Conservation (phyloP, 2,797 vertebrate species). For the Garrulus glandarius region DNA sequence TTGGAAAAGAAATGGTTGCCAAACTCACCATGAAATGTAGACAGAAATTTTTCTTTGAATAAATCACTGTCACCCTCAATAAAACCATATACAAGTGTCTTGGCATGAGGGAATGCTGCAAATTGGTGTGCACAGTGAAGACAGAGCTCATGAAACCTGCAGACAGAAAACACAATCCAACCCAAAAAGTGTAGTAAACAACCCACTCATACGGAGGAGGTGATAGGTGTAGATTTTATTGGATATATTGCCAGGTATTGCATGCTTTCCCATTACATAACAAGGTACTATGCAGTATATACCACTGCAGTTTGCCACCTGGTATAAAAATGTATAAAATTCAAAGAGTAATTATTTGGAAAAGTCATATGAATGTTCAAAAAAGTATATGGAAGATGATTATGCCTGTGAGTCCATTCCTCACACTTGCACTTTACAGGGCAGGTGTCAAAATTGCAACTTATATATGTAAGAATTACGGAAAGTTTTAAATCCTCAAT, state of each 20-base stretch:
- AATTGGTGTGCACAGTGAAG: neutral
- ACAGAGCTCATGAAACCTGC: neutral
- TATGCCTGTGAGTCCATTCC: slow-evolving; percentile 19
- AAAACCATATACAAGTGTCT: slow-evolving; percentile 1
- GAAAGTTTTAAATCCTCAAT: slow-evolving; percentile 42
- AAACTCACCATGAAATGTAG: slow-evolving; percentile 27
- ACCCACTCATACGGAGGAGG: neutral
- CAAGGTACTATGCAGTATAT: neutral
- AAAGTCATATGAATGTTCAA: slow-evolving; percentile 17
- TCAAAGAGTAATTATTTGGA: slow-evolving; percentile 47
- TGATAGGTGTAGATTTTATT: neutral
- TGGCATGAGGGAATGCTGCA: neutral
- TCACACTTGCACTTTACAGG: slow-evolving; percentile 37
- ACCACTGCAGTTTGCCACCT: slow-evolving; percentile 49
- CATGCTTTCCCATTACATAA: neutral
- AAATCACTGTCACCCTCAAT: slow-evolving; percentile 26
- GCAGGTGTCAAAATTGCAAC: slow-evolving; percentile 60
- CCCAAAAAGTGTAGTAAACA: neutral
- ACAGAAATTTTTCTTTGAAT: slow-evolving; percentile 28
- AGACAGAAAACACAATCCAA: neutral
- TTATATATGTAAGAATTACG: slow-evolving; percentile 1
- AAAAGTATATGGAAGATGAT: slow-evolving; percentile 28
- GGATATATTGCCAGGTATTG: neutral
- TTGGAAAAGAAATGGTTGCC: slow-evolving; percentile 26
- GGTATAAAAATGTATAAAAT: slow-evolving; percentile 50